Conservation (phyloP, 1,140 invertebrate species). For the Calephelis nemesis region DNA sequence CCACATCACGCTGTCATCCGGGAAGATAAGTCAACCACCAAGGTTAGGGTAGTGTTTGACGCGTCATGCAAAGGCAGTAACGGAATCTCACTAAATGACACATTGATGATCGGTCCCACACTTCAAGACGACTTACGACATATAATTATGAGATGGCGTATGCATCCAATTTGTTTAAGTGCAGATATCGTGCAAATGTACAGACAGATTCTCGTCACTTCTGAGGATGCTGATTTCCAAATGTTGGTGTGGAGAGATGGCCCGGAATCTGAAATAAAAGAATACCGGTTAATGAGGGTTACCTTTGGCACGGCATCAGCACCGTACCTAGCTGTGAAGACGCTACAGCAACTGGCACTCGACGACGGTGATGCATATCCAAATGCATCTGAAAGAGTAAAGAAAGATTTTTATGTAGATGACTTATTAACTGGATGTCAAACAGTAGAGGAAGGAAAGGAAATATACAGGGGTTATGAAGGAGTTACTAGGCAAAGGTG, state of each 20-base stretch:
- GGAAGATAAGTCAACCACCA: too few relatives aligned
- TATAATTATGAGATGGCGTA: too few relatives aligned
- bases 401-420: neutral
- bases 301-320: neutral
- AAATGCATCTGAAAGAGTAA: neutral
- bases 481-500: neutral
- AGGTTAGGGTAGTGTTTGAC: conserved; percentile 31
- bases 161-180: too few relatives aligned
- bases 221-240: conserved; percentile 43
- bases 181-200: too few relatives aligned
- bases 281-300: neutral
- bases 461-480: neutral
- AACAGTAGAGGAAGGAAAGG: neutral
- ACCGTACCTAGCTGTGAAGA: conserved; percentile 1
- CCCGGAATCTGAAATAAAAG: conserved; percentile 19
- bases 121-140: too few relatives aligned
- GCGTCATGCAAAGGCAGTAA: conserved; percentile 23
- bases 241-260: conserved; percentile 44
- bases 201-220: neutral
- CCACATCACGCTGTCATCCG: neutral
- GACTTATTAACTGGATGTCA: neutral
- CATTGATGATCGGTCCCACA: conserved; percentile 9
- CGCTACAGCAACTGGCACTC: neutral
- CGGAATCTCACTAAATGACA: conserved; percentile 50
- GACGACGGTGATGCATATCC: neutral